A percentile compares a stretch with the other conserved stretches of the same genome.
Conservation (phyloP, 2,797 vertebrate species). For the Denticeps clupeoides region DNA sequence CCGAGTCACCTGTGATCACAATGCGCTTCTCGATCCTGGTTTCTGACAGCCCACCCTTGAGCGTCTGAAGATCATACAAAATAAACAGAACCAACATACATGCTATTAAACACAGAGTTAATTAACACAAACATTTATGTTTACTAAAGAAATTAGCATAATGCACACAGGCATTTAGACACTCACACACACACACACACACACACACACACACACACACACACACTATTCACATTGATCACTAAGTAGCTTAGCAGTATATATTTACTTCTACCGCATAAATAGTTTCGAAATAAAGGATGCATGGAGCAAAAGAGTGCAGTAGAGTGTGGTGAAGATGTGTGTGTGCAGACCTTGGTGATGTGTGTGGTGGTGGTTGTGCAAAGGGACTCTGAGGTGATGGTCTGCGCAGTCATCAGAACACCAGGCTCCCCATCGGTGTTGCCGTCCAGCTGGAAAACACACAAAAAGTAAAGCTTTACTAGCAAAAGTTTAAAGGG, state of each 20-base stretch:
- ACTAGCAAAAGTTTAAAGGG: no score
- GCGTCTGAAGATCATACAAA: constrained; percentile 61
- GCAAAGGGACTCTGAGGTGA: constrained; percentile 91
- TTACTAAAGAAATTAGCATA: no score
- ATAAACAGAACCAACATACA: not conserved
- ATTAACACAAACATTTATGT: no score
- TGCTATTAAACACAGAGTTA: not conserved
- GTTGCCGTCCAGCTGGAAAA: constrained; percentile 70
- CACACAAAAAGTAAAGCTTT: not conserved
- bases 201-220: not conserved
- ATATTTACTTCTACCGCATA: not conserved
- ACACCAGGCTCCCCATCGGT: constrained; percentile 71
- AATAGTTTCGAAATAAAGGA: no score
- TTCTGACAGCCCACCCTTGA: constrained; percentile 94
- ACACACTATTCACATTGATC: not conserved
- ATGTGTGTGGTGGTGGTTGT: constrained; percentile 98
- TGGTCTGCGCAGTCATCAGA: constrained; percentile 91
- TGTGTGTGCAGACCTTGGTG: constrained; percentile 71
- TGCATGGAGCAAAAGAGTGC: not conserved
- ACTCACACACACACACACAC: not conserved
- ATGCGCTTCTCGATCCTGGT: constrained; percentile 98
- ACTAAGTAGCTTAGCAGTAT: not conserved
- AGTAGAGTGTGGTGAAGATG: not conserved
- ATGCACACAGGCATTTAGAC: no score
- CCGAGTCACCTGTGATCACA: constrained; percentile 92